These are phyloP conservation scores for Papilio glaucus DNA, from an alignment of 1,140 invertebrate species.

Conservation along the genomic window DNA sequence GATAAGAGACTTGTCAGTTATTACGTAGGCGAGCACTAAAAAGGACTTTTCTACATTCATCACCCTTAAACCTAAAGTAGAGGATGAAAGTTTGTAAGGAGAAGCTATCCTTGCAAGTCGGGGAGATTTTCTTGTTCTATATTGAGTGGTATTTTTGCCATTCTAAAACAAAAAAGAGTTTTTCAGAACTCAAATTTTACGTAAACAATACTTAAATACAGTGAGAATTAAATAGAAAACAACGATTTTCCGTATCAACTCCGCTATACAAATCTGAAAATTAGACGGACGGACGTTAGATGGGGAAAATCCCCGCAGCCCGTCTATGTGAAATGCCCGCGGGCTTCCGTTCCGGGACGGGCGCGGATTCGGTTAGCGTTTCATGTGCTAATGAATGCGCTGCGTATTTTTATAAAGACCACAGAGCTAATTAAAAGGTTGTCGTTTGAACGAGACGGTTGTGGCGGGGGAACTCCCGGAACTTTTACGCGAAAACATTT, in stretches of 20 bases:
- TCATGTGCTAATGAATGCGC: constrained; percentile 25
- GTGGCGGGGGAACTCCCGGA: not conserved
- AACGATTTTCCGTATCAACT: not conserved
- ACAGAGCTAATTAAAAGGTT: constrained; percentile 34
- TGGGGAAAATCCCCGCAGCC: not conserved
- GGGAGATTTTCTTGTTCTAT: too few relatives aligned
- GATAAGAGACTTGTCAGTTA: too few relatives aligned
- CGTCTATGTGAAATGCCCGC: not conserved
- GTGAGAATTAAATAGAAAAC: not conserved
- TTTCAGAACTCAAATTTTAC: not conserved
- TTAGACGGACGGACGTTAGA: not conserved
- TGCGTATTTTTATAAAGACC: constrained; percentile 33
- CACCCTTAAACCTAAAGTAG: too few relatives aligned
- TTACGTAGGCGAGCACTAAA: too few relatives aligned
- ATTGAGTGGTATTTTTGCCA: too few relatives aligned
- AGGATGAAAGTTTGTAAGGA: too few relatives aligned
- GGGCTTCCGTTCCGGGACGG: not conserved
- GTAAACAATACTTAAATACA: not conserved
- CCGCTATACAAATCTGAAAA: not conserved
- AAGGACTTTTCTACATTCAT: too few relatives aligned
- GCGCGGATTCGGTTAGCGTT: constrained; percentile 13
- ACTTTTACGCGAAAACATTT: constrained; percentile 15
- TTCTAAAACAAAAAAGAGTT: too few relatives aligned
- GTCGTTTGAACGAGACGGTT: constrained; percentile 22
- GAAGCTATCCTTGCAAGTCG: too few relatives aligned